Evolutionary conservation across 2,888 invertebrate genomes (phyloP), one percentile per base, ranked within the genome.

Genomic region (Athripsodes cinereus): DNA sequence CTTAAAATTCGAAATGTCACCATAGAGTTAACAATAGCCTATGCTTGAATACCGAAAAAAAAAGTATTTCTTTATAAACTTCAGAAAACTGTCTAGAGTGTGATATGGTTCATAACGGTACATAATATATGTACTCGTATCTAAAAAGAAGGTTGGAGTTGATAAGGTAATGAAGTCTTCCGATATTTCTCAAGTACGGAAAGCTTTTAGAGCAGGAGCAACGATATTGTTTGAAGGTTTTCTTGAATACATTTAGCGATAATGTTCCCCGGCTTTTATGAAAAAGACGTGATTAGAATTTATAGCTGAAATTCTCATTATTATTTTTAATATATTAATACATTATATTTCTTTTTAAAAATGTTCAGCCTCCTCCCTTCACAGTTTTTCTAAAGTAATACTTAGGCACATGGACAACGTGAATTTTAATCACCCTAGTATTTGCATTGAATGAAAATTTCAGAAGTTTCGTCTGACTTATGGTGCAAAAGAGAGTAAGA

Each of bases 281-380:
- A 57, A 53, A 57, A 46, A 54, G 52, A 56, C 60, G 57, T 60
- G 60, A 60, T 60, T 57, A 50, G 60, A 60, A 60, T 60, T 57
- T 60, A 60, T 60, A 48, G 60, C 18, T 57, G n/a, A 49, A 55
- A 40, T 13, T 40, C 13, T 40, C 40, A 40, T 40, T 40, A 8
- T n/a, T 40, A 40, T 40, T 40, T 40, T 8, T 40, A 40, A 40
- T 40, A 40, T 40, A 40, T 13, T 13, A 8, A 8, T 40, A 40
- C 3, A 3, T 8, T 13, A 3, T 40, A 40, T 5, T 40, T 40
- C 5, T 13, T 40, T 40, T 40, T n/a, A 8, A 11, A 31, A 11
- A 31, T 40, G 3, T 40, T 13, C 40, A 2, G 5, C 13, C 13
- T 40, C 13, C 40, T 3, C 16, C 40, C 8, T 40, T 3, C 40